Evolutionary conservation across 2,888 invertebrate species (phyloP), one percentile per base, ranked within the genome.

Genomic region (Calliphora vomitoria): DNA sequence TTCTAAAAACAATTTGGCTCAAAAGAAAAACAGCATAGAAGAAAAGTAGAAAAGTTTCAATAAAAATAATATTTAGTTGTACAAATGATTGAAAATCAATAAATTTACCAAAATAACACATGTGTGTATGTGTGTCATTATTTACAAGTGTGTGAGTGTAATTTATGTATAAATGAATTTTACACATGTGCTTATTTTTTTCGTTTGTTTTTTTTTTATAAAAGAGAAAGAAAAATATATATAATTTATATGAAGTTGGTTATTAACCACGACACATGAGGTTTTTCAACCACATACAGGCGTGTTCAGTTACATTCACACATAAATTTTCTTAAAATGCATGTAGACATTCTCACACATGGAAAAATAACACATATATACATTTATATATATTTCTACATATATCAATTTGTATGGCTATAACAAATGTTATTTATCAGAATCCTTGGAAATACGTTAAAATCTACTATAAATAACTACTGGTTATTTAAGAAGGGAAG

Each of bases 1-100:
- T 13, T 35, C n/a, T 35, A 38, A 35, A 64, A 64, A 38, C 38
- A 38, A 64, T 66, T 41, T 38, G 66, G 6, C 4, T 1, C 38
- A 10, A 41, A 66, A 31, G 20, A 18, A n/a, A 53, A 15, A 15
- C 35, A 44, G 44, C 11, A 2, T 1, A 44, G 3, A 4, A 44
- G 13, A 50, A n/a, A n/a, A 68, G 15, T 6, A 47, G 13, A 15
- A 5, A 47, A 25, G 5, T 25, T 53, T n/a, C 5, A n/a, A 13
- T n/a, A n/a, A 50, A 10, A 66, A 41, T 47, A 69, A 47, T 69
- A 50, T 69, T 50, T 50, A 25, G 25, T 69, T 31, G 8, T 8
- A 47, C 5, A 31, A 13, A 35, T 47, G 64, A 72, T 72, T 81
- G 53, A 72, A 81, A 82, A 82, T 82, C 82, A 68, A 82, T 82